Base-by-base conservation (phyloP, 2,797 vertebrate species). In the Galago senegalensis region DNA sequence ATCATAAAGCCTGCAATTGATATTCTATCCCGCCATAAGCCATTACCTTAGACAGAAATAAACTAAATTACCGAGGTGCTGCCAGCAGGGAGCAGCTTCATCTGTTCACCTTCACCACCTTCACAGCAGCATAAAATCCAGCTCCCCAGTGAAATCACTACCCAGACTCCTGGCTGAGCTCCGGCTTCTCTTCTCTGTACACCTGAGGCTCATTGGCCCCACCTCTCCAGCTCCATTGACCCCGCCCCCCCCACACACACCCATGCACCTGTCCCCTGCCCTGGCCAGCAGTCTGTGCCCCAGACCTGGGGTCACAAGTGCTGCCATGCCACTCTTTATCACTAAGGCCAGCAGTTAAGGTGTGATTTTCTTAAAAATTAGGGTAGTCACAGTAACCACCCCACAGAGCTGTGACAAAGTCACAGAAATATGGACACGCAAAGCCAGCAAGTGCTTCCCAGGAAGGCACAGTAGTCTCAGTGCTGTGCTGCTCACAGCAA, bases 251-350 rank as follows among this genome's bases (percentile, higher is more conserved):
- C 16, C 49, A 53, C 49, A 53, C 49, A 53, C 14, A 53, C 49
- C 6, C 0, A 0, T 3, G 1, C 4, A 3, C 43, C n/a, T 17
- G 0, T 9, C 27, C n/a, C n/a, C 67, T 60, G 17, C 29, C 31
- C n/a, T 20, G 8, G 4, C 12, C 5, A 73, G 25, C 3, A 18
- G 10, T 9, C 18, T 3, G 29, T 34, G 69, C n/a, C n/a, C 81
- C 49, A 40, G 77, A 21, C 61, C 76, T 21, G 79, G 40, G 65
- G 27, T 46, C 2, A 0, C n/a, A 73, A 58, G 23, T 53, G 56
- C 17, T 12, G 31, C 58, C 34, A 2, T 34, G 70, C 40, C 69
- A 10, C n/a, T 31, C 25, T 34, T 34, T 49, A 49, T 8, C 18
- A 9, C 75, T 29, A n/a, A 69, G n/a, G 4, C 27, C 63, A 7